Evolutionary conservation across 1,140 invertebrate species (phyloP), one percentile per base, ranked within the genome.

Genomic region (Drosophila sp.): DNA sequence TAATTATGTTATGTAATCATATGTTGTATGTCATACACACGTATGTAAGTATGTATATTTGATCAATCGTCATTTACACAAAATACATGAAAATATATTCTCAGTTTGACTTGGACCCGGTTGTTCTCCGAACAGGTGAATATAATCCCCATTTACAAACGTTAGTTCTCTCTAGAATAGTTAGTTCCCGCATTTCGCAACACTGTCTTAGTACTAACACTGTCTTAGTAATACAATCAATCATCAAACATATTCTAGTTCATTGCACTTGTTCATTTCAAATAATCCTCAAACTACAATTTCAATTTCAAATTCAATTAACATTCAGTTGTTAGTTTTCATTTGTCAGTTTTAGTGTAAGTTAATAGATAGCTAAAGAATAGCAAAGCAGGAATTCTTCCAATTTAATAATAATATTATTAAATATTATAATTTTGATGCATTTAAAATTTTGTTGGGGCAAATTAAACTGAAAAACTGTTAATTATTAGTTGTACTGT

Each of bases 71-170:
- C 25, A 62, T 48, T 56, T 41, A 56, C 45, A 79, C 75, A 84
- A 84, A 79, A 76, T 79, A 63, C 80, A 72, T 48, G 79, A 79
- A 83, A 83, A 83, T 82, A 81, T 81, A 81, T 83, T 69, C 59
- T 71, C 72, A 83, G 71, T 82, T 75, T 75, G 79, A 63, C 78
- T 89, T 89, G 86, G 86, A 89, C 86, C 86, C 86, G 80, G 80
- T 87, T 78, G 64, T 87, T 81, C 48, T 89, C 76, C 86, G 77
- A 89, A 89, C 83, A 76, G 83, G 73, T 80, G 76, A 66, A 50
- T 62, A 38, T 54, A 64, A 62, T 38, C 48, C 13, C 36, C 48
- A 51, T 16, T 7, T 32, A 51, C 48, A 51, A 34, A 51, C 48
- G 8, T 51, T 16, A 27, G 7, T 29, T 8, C 46, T 50, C 25